Evolutionary conservation across 2,113 vertebrate genomes (phyloP).

Genomic region (Steatornis caripensis): DNA sequence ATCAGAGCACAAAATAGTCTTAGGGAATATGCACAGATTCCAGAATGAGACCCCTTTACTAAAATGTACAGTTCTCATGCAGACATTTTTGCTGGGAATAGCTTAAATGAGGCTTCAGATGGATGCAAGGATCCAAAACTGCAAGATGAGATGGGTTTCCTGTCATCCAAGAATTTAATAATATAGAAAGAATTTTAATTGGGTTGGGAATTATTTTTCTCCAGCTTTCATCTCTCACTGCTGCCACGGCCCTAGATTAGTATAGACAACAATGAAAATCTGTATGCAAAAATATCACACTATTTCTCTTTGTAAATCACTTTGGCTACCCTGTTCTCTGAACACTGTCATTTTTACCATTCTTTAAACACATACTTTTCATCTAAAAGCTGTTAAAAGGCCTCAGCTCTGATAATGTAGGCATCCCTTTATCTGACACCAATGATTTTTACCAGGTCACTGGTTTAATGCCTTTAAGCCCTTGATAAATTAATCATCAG

Average conservation of each 20-base stretch:
- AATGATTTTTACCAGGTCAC: conserved; percentile 57
- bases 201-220: not conserved
- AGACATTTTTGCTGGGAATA: not conserved
- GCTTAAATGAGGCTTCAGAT: not conserved
- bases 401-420: conserved; percentile 6
- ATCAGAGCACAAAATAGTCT: not conserved
- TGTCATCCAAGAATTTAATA: not conserved
- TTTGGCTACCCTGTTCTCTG: not conserved
- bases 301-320: not conserved
- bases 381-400: conserved; percentile 34
- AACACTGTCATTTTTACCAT: not conserved
- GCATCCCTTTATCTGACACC: conserved; percentile 30
- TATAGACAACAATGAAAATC: not conserved
- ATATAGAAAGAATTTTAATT: not conserved
- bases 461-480: conserved; percentile 63
- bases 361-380: not conserved
- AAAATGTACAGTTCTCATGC: not conserved
- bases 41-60: not conserved
- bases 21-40: not conserved
- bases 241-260: not conserved
- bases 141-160: not conserved
- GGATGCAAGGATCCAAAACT: not conserved
- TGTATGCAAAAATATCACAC: not conserved
- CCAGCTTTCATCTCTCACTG: not conserved
- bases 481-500: conserved; percentile 70